phyloP scores from a whole-genome alignment of 2,797 vertebrate species.

The Pachyuromys duprasi region DNA sequence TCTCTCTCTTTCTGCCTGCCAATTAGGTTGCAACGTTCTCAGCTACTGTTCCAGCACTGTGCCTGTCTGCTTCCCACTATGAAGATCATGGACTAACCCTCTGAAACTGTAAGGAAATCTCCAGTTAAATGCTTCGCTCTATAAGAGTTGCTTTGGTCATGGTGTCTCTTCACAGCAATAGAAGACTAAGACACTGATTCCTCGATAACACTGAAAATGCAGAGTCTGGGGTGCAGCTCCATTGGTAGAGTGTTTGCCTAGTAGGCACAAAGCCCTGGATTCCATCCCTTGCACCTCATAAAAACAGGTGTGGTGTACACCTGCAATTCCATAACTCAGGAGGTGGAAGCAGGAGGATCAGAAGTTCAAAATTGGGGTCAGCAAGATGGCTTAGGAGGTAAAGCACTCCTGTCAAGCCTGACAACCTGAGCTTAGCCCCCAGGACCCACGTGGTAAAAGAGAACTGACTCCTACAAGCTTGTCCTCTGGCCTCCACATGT shows the following conservation, averaged over 20 bases:
- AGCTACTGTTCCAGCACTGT: background rate
- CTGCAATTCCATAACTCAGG: background rate
- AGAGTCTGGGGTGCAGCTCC: background rate
- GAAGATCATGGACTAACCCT: background rate
- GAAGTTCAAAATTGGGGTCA: background rate
- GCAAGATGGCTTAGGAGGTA: background rate
- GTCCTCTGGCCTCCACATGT: background rate
- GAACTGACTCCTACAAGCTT: background rate
- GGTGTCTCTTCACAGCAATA: background rate
- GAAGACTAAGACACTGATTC: background rate
- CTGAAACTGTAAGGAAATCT: too few species aligned
- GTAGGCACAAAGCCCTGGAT: background rate
- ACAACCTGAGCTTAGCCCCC: background rate
- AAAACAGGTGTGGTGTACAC: background rate
- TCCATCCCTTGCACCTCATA: background rate
- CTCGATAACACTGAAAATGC: background rate
- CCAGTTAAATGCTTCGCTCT: background rate
- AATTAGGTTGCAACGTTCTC: background rate
- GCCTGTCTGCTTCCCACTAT: background rate
- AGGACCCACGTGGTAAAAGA: background rate
- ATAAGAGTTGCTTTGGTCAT: background rate
- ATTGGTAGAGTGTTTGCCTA: background rate
- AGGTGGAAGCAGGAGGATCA: background rate
- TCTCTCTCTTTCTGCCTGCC: background rate
- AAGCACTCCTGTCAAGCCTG: background rate